Evolutionary conservation across 2,113 vertebrate genomes (phyloP), one percentile per base, ranked within the genome.

Genomic region (Eublepharis macularius): DNA sequence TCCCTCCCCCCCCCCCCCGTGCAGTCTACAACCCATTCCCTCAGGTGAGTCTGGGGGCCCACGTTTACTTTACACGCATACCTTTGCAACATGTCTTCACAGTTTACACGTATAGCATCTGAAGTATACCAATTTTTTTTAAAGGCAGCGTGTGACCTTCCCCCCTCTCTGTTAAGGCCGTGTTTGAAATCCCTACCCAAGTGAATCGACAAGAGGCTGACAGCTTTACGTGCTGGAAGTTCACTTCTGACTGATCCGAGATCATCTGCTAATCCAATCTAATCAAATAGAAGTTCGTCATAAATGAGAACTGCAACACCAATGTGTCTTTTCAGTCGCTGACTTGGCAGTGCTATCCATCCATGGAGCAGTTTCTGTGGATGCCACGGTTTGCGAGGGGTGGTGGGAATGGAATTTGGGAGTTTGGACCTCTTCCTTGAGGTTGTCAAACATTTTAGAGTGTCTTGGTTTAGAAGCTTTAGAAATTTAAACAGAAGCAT

Each of bases 401-500:
- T 39, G 63, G 16, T 57, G 8, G 24, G 75, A 54, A 51, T 36
- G 43, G 79, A 57, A 92, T 90, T 70, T 57, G 70, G 5, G 24
- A 77, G 49, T 84, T 86, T 90, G 90, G 60, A 92, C 26, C 89
- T 85, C 88, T 32, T 91, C 88, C 90, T 60, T 10, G 68, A 91
- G 85, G 87, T 83, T 60, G 76, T 93, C 89, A 80, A 83, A 91
- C 81, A 34, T 41, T 75, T 68, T 34, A 26, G 24, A 81, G 72
- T 43, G 84, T 80, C 83, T 85, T 79, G 85, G 91, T 88, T 92
- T 84, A 90, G 93, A 87, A 82, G 90, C 91, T 94, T 89, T 86
- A 86, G 84, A 85, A 93, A 90, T 94, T 92, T 93, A 91, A 92
- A 92, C 90, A 86, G 90, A 84, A 87, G 88, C 83, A 87, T 94